These are phyloP conservation scores for Tipula unca DNA, from an alignment of 2,888 invertebrate genomes.

Conservation along the genomic window DNA sequence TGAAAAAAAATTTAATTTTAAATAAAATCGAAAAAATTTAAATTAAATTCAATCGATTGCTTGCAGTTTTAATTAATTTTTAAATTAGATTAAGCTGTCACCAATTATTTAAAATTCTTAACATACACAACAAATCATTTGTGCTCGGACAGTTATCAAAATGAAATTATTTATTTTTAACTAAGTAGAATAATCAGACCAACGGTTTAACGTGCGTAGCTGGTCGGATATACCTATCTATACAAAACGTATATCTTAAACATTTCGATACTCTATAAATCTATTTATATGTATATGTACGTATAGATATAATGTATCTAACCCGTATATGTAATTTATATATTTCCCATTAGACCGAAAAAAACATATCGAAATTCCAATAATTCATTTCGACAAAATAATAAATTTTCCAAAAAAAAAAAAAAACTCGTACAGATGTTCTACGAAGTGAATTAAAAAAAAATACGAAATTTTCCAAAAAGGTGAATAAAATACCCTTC, in stretches of 20 bases:
- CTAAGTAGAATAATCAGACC: too few species aligned
- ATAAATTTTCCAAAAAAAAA: background rate
- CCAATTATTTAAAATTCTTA: too few species aligned
- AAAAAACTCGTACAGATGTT: background rate
- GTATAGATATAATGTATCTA: background rate
- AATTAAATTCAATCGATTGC: too few species aligned
- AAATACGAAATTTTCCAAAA: background rate
- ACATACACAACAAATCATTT: too few species aligned
- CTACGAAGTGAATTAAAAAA: conserved; percentile 1
- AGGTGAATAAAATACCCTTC: background rate
- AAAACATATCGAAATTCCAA: background rate
- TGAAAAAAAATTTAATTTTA: too few species aligned
- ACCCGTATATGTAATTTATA: background rate
- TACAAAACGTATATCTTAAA: background rate
- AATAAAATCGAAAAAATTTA: too few species aligned
- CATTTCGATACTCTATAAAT: conserved; percentile 8
- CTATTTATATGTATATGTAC: background rate
- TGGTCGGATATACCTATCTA: background rate
- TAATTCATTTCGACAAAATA: conserved; percentile 14
- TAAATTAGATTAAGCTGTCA: too few species aligned
- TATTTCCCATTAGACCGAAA: background rate
- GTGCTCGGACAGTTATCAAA: too few species aligned
- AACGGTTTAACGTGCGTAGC: background rate
- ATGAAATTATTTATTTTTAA: too few species aligned
- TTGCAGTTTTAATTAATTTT: too few species aligned